Conservation (phyloP, 2,113 vertebrate genomes). For the Ptilonorhynchus violaceus region DNA sequence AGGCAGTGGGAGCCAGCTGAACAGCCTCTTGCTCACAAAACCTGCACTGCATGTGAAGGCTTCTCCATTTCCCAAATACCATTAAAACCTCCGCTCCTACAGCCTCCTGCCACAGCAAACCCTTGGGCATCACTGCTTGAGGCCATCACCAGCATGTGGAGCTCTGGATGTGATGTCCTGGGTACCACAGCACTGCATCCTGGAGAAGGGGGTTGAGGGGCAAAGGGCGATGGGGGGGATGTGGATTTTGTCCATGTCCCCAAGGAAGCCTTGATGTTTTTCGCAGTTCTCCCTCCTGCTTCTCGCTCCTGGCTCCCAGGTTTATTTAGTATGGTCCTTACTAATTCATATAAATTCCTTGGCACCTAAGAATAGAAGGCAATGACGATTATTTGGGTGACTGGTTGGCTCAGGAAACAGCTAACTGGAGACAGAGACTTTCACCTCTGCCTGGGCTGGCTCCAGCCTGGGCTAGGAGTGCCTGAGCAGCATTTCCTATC, state of each 20-base stretch:
- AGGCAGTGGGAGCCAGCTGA: not conserved
- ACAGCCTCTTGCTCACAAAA: not conserved
- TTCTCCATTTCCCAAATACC: not conserved
- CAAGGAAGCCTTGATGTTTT: not conserved
- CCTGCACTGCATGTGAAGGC: not conserved
- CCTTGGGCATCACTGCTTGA: not conserved
- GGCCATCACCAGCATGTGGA: accelerated
- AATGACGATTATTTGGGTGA: conserved; percentile 22
- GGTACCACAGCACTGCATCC: not conserved
- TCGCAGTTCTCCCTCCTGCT: not conserved
- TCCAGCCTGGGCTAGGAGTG: not conserved
- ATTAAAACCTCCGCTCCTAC: not conserved
- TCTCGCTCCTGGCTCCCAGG: not conserved
- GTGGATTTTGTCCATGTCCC: accelerated
- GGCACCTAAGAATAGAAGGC: not conserved
- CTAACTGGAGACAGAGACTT: conserved; percentile 45
- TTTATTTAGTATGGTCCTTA: not conserved
- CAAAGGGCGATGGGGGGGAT: accelerated
- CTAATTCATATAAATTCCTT: not conserved
- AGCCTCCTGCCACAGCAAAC: not conserved
- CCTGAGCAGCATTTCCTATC: not conserved
- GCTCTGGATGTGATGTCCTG: not conserved
- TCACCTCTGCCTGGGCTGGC: conserved; percentile 13
- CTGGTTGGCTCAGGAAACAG: conserved; percentile 10
- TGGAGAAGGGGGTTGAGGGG: not conserved